Percentiles rank a stretch among this genome's conserved stretches.
These are phyloP conservation scores for Leptocoma aspasia DNA, from an alignment of 2,113 vertebrate genomes.

Conservation along the genomic window DNA sequence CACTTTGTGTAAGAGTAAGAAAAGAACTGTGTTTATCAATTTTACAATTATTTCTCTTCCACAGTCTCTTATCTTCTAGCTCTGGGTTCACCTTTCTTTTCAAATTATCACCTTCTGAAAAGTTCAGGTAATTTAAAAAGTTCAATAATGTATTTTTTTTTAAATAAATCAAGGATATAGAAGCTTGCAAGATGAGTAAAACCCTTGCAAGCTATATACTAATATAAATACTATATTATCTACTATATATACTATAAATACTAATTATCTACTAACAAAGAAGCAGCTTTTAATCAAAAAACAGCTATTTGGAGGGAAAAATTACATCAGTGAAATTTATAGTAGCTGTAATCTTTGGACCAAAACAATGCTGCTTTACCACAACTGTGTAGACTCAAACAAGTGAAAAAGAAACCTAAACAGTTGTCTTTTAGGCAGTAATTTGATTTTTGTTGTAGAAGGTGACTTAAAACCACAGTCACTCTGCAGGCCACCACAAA, in stretches of 20 bases:
- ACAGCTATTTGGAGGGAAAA: background rate
- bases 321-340: background rate
- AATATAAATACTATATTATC: no score
- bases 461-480: constrained; percentile 9
- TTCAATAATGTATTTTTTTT: background rate
- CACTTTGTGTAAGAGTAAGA: background rate
- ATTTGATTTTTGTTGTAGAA: constrained; percentile 3
- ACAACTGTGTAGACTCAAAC: background rate
- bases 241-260: no score
- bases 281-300: background rate
- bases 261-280: background rate
- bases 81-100: background rate
- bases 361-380: background rate
- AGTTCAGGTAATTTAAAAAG: background rate
- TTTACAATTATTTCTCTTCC: background rate
- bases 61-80: background rate
- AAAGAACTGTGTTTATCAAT: background rate
- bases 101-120: background rate
- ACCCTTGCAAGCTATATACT: no score
- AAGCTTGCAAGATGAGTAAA: background rate
- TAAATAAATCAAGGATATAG: background rate
- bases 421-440: background rate
- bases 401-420: constrained; percentile 9
- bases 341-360: background rate
- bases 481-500: background rate